Conservation (phyloP, 2,797 vertebrate species). For the Acanthiza pusilla region DNA sequence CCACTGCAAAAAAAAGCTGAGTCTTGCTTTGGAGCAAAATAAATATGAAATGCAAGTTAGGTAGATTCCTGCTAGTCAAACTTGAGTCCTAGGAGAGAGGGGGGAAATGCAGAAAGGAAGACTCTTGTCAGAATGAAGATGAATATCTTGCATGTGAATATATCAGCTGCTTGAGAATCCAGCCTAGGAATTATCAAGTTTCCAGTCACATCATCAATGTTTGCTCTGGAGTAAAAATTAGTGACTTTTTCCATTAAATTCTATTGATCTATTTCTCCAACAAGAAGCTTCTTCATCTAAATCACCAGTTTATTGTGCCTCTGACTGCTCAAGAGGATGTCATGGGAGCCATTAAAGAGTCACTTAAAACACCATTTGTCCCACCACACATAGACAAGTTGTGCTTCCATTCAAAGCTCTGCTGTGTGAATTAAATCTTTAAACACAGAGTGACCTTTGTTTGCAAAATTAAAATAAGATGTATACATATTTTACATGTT, state of each 20-base stretch:
- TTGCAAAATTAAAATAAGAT: not conserved
- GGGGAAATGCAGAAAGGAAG: slow-evolving; percentile 15
- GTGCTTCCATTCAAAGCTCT: not conserved
- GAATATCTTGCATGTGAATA: not conserved
- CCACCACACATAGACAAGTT: not conserved
- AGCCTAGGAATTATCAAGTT: slow-evolving; percentile 14
- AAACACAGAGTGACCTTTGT: not conserved
- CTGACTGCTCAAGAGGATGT: slow-evolving; percentile 39
- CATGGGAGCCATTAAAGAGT: slow-evolving; percentile 42
- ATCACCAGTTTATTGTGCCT: not conserved
- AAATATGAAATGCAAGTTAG: not conserved
- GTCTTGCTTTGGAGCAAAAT: not conserved
- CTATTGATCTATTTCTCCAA: slow-evolving; percentile 36
- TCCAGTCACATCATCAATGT: slow-evolving; percentile 51
- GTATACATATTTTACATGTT: not conserved
- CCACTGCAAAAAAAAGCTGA: not conserved
- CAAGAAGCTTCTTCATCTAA: slow-evolving; percentile 35
- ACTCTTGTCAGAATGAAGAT: slow-evolving; percentile 14
- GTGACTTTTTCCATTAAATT: slow-evolving; percentile 39
- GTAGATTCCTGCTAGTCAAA: not conserved
- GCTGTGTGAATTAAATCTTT: not conserved
- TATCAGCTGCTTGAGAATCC: not conserved
- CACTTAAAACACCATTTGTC: slow-evolving; percentile 2
- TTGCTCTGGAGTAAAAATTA: slow-evolving; percentile 50
- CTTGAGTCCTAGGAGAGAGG: not conserved